Evolutionary conservation across 2,888 invertebrate species (phyloP), one percentile per base, ranked within the genome.

Genomic region (Pyralis farinalis): DNA sequence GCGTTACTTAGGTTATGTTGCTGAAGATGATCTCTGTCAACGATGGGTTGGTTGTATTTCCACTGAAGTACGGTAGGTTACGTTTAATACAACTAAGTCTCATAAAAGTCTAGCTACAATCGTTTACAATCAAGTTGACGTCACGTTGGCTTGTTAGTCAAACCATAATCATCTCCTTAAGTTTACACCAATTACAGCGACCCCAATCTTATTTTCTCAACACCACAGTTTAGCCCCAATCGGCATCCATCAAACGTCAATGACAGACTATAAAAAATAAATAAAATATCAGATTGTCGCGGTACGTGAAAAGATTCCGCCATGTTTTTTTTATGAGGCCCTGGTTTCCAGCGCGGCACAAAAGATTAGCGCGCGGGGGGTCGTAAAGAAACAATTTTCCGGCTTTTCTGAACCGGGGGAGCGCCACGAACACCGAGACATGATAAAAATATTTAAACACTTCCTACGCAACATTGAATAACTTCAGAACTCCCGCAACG

Each of bases 371-470:
- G 75, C 73, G 68, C 63, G 69, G 83, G 77, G 86, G 66, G 85
- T 76, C 71, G 79, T 87, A 84, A 85, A 87, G 85, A 87, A 88
- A 87, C 87, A 87, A 87, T 88, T 87, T 87, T 68, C 82, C 71
- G 73, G 72, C 66, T 67, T 76, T 71, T 67, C 73, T 65, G 58
- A 72, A 66, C 74, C 57, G 63, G 60, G 64, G 75, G 78, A 75
- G 67, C 64, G 54, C 53, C 46, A 60, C 66, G 76, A 79, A 78
- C 74, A 71, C 72, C 45, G 67, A 66, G 71, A 71, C 84, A 79
- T 81, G 83, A 84, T 82, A 80, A 81, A 86, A 86, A 77, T 84
- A 47, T 49, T 53, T 43, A 48, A 47, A 51, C 57, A 54, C 40
- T 42, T 16, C 16, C 40, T 36, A 34, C 32, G 7, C 31, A 9